A percentile compares a stretch with the other conserved stretches of the same genome.
Evolutionary conservation across 92 coral and sea anemone species (phyloP).

Genomic region (Porites rus): DNA sequence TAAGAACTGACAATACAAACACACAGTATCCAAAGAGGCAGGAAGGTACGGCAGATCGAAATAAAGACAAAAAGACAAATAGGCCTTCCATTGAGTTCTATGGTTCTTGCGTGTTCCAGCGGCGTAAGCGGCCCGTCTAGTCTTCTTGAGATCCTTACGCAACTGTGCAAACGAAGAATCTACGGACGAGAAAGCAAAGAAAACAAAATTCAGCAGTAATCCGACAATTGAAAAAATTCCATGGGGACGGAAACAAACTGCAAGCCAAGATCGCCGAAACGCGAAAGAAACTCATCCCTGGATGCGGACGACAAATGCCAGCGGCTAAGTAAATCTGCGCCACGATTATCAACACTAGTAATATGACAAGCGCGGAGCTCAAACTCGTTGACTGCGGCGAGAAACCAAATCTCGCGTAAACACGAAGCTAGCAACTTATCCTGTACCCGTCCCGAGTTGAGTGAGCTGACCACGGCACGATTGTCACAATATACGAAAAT

Average conservation of each 20-base stretch:
- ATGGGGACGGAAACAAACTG: not conserved
- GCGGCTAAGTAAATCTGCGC: slow-evolving; percentile 17
- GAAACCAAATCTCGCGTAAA: slow-evolving; percentile 32
- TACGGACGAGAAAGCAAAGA: not conserved
- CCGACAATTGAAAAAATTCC: slow-evolving; percentile 13
- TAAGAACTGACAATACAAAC: slow-evolving; percentile 41
- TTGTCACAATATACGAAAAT: slow-evolving; percentile 15
- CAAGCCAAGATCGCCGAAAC: not conserved
- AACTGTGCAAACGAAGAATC: not conserved
- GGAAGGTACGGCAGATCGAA: slow-evolving; percentile 27
- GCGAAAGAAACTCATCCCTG: not conserved
- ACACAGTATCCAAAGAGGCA: slow-evolving; percentile 37
- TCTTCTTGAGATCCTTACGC: not conserved
- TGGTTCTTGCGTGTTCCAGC: slow-evolving; percentile 34
- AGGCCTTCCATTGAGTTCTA: slow-evolving; percentile 36
- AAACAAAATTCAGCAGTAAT: not conserved
- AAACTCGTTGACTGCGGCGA: slow-evolving; percentile 16
- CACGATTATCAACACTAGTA: slow-evolving; percentile 1
- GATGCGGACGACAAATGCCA: slow-evolving; percentile 9
- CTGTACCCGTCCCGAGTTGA: slow-evolving; percentile 17
- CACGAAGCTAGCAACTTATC: not conserved
- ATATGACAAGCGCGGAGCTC: slow-evolving; percentile 29
- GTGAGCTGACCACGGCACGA: not conserved
- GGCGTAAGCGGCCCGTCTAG: slow-evolving; percentile 35
- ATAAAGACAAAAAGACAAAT: slow-evolving; percentile 34